Conservation (phyloP, 2,113 vertebrate species). For the Scytalopus superciliaris region DNA sequence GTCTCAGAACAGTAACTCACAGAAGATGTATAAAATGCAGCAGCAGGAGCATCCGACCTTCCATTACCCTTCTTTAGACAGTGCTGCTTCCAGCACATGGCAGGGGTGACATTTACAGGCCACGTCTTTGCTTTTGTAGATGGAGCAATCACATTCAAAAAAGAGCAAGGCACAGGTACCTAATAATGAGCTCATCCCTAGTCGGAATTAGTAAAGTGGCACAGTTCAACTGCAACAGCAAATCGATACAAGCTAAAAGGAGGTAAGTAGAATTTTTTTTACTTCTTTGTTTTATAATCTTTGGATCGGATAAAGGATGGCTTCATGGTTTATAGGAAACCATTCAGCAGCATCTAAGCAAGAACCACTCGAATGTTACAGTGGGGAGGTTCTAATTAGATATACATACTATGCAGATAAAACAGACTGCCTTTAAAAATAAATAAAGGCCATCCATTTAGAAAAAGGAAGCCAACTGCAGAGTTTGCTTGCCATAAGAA, state of each 20-base stretch:
- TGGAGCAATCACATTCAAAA: neutral
- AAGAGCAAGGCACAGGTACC: neutral
- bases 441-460: neutral
- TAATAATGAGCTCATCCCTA: neutral
- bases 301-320: neutral
- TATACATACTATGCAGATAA: neutral
- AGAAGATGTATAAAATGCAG: neutral
- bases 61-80: neutral
- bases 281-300: neutral
- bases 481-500: neutral
- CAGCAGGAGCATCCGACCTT: neutral
- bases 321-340: neutral
- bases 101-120: neutral
- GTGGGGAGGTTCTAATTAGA: neutral
- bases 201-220: neutral
- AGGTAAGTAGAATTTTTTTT: neutral
- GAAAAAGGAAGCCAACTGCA: neutral
- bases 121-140: neutral
- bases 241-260: neutral
- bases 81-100: accelerated
- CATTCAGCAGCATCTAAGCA: neutral
- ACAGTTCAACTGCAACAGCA: neutral
- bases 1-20: neutral
- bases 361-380: neutral
- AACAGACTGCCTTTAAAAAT: neutral